Evolutionary conservation across 2,888 invertebrate species (phyloP), one percentile per base, ranked within the genome.

Genomic region (Drosophila setosimentum): DNA sequence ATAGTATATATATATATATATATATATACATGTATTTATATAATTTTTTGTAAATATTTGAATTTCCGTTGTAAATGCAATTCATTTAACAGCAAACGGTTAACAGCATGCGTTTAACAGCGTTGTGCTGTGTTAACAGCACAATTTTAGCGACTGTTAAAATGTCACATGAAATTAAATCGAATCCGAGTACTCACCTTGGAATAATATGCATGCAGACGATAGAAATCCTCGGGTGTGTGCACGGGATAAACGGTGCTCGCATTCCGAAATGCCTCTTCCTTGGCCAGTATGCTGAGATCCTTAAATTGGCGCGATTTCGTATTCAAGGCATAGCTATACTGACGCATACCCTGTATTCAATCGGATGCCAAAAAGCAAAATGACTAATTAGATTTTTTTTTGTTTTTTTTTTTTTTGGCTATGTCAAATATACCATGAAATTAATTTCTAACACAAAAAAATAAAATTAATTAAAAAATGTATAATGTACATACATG

Each of bases 191-290:
- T 18, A 21, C 92, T 93, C 92, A 96, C 96, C 93, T 95, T 94
- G 11, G 96, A 94, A 84, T 96, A 95, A 91, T 95, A 95, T 2
- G 96, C 95, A 92, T 97, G 97, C 67, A 97, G 94, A 73, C 95
- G 94, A 92, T 96, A 96, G 88, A 96, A 95, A 80, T 95, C 94
- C 53, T 94, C 93, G n/a, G 95, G 94, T 77, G 95, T 94, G 50
- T 94, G 92, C 45, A 97, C 94, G 0, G 97, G 96, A 92, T 94
- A 94, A 58, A 96, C 94, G 2, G 96, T 95, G 45, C 96, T 94
- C 1, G 95, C 95, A 66, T 94, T 93, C 51, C 94, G 93, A 82
- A 96, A 94, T 13, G 93, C 87, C 40, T 92, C 83, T 73, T 94
- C 92, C 65, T 92, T 91, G 59, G 92, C 87, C 64, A 94, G 78